Percentiles rank a stretch among this genome's conserved stretches.
Conservation (phyloP, 2,888 invertebrate genomes). For the Tinea trinotella region DNA sequence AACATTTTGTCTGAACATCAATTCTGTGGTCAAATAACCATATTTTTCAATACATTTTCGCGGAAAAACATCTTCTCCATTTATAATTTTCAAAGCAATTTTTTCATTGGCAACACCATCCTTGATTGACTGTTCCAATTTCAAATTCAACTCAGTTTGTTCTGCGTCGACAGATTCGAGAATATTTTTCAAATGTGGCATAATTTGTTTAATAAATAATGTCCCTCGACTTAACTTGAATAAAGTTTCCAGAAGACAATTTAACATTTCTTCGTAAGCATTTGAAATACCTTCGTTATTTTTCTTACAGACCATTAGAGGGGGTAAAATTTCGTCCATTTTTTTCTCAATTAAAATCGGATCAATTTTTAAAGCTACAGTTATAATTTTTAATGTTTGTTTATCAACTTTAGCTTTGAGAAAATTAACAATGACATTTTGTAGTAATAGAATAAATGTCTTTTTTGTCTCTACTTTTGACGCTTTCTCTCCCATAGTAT, state of each 20-base stretch:
- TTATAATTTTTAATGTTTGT: conserved; percentile 47
- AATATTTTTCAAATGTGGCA: conserved; percentile 45
- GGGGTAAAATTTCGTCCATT: conserved; percentile 45
- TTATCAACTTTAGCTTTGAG: conserved; percentile 49
- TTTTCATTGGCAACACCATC: conserved; percentile 33
- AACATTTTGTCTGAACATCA: conserved; percentile 61
- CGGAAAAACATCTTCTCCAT: conserved; percentile 48
- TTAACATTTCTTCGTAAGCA: conserved; percentile 46
- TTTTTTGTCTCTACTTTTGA: conserved; percentile 55
- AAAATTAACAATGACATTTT: conserved; percentile 49
- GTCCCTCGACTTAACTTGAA: conserved; percentile 59
- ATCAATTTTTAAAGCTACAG: conserved; percentile 50
- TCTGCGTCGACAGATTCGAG: conserved; percentile 49
- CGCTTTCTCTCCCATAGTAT: conserved; percentile 49
- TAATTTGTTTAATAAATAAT: conserved; percentile 46
- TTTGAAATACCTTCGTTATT: conserved; percentile 32
- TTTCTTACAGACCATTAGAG: conserved; percentile 51
- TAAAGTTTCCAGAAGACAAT: conserved; percentile 49
- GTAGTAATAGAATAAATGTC: conserved; percentile 47
- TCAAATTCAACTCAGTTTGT: conserved; percentile 43
- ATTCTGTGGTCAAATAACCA: conserved; percentile 53
- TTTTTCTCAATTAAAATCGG: conserved; percentile 55
- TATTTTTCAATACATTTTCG: conserved; percentile 44
- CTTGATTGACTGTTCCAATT: conserved; percentile 30
- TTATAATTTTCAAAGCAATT: conserved; percentile 42